Evolutionary conservation across 2,888 invertebrate species (phyloP).

Genomic region (Melipona bicolor): DNA sequence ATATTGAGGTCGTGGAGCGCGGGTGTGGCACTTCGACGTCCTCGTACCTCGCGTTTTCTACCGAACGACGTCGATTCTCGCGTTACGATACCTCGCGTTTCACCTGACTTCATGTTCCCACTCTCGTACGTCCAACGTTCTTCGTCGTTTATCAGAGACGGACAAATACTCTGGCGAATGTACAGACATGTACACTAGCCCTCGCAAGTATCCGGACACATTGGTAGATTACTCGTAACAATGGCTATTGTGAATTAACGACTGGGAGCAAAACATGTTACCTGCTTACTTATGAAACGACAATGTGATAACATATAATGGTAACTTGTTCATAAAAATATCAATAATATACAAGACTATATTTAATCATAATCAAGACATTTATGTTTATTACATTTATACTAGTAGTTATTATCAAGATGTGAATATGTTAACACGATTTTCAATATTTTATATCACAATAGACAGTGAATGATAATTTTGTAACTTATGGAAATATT

Average conservation of each 20-base stretch:
- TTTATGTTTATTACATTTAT: too few relatives aligned
- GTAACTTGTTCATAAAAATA: too few relatives aligned
- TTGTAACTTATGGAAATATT: too few relatives aligned
- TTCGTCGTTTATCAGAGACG: not conserved
- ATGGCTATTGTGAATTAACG: not conserved
- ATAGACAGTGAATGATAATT: too few relatives aligned
- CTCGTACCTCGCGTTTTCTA: conserved; percentile 18
- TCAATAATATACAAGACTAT: too few relatives aligned
- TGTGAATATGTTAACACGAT: too few relatives aligned
- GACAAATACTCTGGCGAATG: not conserved
- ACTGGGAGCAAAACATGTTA: too few relatives aligned
- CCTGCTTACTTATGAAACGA: too few relatives aligned
- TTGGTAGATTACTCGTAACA: not conserved
- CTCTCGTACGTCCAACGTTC: not conserved
- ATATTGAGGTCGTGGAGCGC: conserved; percentile 71
- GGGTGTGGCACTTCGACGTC: conserved; percentile 66
- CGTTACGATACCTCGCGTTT: conserved; percentile 18
- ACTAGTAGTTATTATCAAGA: too few relatives aligned
- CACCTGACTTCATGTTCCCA: conserved; percentile 1
- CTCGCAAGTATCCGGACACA: not conserved
- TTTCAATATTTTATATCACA: too few relatives aligned
- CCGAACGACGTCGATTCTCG: conserved; percentile 34
- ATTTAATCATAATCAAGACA: too few relatives aligned
- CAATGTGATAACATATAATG: too few relatives aligned
- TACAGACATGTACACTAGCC: not conserved